Conservation (phyloP, 2,113 vertebrate genomes). For the Trochalopteron elliotii region DNA sequence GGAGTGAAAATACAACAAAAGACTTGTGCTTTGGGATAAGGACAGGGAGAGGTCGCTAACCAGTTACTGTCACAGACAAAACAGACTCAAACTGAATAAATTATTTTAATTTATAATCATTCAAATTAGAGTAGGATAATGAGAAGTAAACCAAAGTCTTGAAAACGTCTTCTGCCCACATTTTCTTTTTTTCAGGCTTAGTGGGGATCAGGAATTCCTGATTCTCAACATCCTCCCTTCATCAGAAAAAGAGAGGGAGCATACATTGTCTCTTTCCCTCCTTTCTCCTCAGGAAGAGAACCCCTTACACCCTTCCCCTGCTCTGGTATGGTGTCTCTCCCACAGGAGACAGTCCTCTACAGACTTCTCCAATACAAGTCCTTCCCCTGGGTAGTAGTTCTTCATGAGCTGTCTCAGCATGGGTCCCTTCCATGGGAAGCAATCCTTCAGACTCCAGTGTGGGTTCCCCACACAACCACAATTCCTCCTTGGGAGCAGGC, state of each 20-base stretch:
- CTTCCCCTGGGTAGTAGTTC: rapidly evolving
- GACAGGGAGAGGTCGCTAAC: background rate
- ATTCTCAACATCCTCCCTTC: background rate
- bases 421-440: background rate
- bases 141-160: background rate
- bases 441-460: background rate
- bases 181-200: background rate
- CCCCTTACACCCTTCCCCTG: background rate
- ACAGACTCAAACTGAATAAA: background rate
- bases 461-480: background rate
- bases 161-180: background rate
- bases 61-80: background rate
- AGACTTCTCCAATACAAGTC: background rate
- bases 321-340: background rate
- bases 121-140: background rate
- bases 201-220: background rate
- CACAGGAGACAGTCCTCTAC: no score
- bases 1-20: background rate
- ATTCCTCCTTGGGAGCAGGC: background rate
- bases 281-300: background rate
- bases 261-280: rapidly evolving
- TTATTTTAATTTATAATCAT: background rate
- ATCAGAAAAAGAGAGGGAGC: background rate
- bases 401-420: rapidly evolving
- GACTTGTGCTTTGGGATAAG: background rate